Evolutionary conservation across 2,888 invertebrate species (phyloP).

Genomic region (Carabus problematicus): DNA sequence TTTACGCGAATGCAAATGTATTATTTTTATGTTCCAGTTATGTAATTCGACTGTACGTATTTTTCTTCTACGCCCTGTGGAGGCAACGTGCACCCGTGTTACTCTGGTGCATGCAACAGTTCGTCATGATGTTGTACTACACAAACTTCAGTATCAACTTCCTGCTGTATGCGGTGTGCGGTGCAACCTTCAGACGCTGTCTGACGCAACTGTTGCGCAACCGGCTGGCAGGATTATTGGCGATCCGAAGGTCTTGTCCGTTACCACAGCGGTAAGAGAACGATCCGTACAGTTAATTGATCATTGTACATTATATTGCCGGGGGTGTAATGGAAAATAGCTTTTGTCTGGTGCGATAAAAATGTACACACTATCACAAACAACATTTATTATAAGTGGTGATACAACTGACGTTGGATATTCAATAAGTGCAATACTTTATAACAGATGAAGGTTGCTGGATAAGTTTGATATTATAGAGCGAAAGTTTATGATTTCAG

Average conservation of each 20-base stretch:
- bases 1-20: too few relatives aligned
- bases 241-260: conserved; percentile 14
- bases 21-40: conserved; percentile 61
- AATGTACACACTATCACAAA: too few relatives aligned
- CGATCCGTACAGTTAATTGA: too few relatives aligned
- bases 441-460: too few relatives aligned
- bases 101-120: conserved; percentile 65
- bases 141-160: conserved; percentile 72
- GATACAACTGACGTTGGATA: too few relatives aligned
- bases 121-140: conserved; percentile 69
- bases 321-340: too few relatives aligned
- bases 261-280: conserved; percentile 14
- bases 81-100: conserved; percentile 57
- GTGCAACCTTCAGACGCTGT: conserved; percentile 66
- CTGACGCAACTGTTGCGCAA: conserved; percentile 63
- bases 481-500: too few relatives aligned
- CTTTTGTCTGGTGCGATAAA: too few relatives aligned
- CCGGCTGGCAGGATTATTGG: conserved; percentile 50
- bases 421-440: too few relatives aligned
- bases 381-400: too few relatives aligned
- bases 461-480: too few relatives aligned
- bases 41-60: conserved; percentile 63
- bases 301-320: too few relatives aligned
- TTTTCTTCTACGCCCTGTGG: conserved; percentile 60
- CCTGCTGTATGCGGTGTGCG: conserved; percentile 69